A percentile compares a stretch with the other conserved stretches of the same genome.
These are phyloP conservation scores for Amyelois transitella DNA, from an alignment of 1,140 invertebrate genomes.

Conservation along the genomic window DNA sequence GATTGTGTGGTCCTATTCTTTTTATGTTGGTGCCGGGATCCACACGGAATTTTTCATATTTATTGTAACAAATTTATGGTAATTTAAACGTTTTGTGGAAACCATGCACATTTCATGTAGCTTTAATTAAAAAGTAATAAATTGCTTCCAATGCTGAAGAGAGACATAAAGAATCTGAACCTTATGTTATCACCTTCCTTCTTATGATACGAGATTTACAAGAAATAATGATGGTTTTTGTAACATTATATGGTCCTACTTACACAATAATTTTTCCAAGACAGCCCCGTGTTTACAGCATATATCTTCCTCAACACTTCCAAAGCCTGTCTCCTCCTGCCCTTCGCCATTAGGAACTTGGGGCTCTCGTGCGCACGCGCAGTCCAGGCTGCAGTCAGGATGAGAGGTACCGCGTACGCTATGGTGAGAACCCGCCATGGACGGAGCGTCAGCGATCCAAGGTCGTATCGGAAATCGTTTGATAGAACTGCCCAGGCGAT, in stretches of 20 bases:
- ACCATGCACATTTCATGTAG: too few species aligned
- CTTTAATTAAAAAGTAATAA: too few species aligned
- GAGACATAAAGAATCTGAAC: too few species aligned
- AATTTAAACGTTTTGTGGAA: too few species aligned
- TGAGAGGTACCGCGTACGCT: slow-evolving; percentile 75
- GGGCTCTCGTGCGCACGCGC: slow-evolving; percentile 77
- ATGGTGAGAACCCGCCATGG: slow-evolving; percentile 81
- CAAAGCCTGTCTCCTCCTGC: slow-evolving; percentile 75
- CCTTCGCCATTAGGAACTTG: slow-evolving; percentile 80
- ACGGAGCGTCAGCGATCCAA: slow-evolving; percentile 46
- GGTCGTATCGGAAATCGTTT: slow-evolving; percentile 22
- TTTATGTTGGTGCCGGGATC: too few species aligned
- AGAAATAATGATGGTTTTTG: too few species aligned
- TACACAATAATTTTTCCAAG: slow-evolving; percentile 78
- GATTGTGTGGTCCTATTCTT: too few species aligned
- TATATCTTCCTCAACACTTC: slow-evolving; percentile 76
- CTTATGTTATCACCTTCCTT: too few species aligned
- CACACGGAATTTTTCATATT: too few species aligned
- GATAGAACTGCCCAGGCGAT: slow-evolving; percentile 49
- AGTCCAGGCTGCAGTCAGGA: slow-evolving; percentile 72
- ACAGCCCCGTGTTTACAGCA: slow-evolving; percentile 75
- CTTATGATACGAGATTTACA: too few species aligned
- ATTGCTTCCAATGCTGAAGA: too few species aligned
- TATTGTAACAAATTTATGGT: too few species aligned
- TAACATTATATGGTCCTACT: slow-evolving; percentile 19